phyloP scores from a whole-genome alignment of 1,140 invertebrate species.

The Thereuonema tuberculata region DNA sequence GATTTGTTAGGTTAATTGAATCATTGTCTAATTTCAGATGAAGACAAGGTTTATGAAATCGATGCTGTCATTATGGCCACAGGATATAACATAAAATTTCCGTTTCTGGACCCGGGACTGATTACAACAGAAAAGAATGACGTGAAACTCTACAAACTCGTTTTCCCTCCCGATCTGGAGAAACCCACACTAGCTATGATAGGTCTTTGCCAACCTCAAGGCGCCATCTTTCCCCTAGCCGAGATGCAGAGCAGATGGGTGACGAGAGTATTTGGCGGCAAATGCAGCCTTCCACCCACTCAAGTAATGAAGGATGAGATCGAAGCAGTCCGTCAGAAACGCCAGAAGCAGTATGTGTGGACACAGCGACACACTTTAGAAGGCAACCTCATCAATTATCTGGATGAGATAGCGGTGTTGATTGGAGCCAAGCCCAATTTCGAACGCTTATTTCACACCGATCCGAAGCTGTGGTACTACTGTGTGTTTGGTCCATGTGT shows the following conservation, averaged over 20 bases:
- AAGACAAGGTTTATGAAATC: slow-evolving; percentile 15
- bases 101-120: slow-evolving; percentile 25
- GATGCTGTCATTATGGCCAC: slow-evolving; percentile 32
- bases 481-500: slow-evolving; percentile 28
- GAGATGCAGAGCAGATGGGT: slow-evolving; percentile 39
- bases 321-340: not conserved
- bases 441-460: slow-evolving; percentile 24
- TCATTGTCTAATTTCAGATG: not conserved
- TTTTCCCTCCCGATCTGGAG: slow-evolving; percentile 32
- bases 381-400: slow-evolving; percentile 25
- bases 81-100: slow-evolving; percentile 33
- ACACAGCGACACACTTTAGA: slow-evolving; percentile 13
- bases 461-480: slow-evolving; percentile 25
- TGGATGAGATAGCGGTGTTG: slow-evolving; percentile 30
- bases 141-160: slow-evolving; percentile 34
- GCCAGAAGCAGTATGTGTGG: slow-evolving; percentile 5
- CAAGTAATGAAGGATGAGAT: slow-evolving; percentile 27
- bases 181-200: slow-evolving; percentile 35
- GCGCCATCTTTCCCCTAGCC: slow-evolving; percentile 36
- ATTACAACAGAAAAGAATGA: slow-evolving; percentile 26
- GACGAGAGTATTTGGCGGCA: slow-evolving; percentile 7
- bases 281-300: slow-evolving; percentile 21
- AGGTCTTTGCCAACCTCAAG: slow-evolving; percentile 38
- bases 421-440: slow-evolving; percentile 29
- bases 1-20: too few relatives aligned